Evolutionary conservation across 2,888 invertebrate genomes (phyloP), one percentile per base, ranked within the genome.

Genomic region (Petrolisthes manimaculis): DNA sequence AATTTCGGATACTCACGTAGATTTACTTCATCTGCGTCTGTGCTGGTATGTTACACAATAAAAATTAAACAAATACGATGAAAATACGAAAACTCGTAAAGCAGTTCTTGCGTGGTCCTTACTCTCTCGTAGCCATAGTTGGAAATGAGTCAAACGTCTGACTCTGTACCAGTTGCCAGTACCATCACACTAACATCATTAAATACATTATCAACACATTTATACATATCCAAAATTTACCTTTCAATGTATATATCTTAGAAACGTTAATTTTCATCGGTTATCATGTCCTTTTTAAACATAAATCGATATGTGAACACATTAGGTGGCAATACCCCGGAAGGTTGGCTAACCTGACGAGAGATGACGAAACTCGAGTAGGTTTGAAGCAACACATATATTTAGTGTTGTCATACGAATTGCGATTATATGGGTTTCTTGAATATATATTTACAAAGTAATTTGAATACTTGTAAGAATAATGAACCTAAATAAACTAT

Each of bases 21-120:
- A 18, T 61, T 86, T 81, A 86, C 86, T 86, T 86, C 86, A 86
- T 86, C 81, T 86, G 86, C 75, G 86, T 86, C 86, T 21, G 81
- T 86, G 71, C 8, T 61, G 37, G 74, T 21, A 18, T 86, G 18
- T 79, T 81, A 71, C 74, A 71, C 86, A 51, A 86, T 54, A 81
- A 86, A 86, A 86, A 75, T 81, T n/a, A 86, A 86, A 86, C 81
- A 86, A 80, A 81, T 37, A n/a, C 54, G 81, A n/a, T 69, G 75
- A 61, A 53, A 83, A 56, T 77, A 77, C 53, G 78, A 77, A 83
- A 84, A 83, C 67, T 77, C 83, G 69, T 71, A 54, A 74, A 54
- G 54, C 24, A 55, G 67, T 78, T 53, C 54, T 18, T 67, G 55
- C 74, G 56, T 74, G 14, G 74, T 67, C 56, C 86, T 55, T 81